Evolutionary conservation across 2,888 invertebrate species (phyloP).

Genomic region (Drosophila formosana): DNA sequence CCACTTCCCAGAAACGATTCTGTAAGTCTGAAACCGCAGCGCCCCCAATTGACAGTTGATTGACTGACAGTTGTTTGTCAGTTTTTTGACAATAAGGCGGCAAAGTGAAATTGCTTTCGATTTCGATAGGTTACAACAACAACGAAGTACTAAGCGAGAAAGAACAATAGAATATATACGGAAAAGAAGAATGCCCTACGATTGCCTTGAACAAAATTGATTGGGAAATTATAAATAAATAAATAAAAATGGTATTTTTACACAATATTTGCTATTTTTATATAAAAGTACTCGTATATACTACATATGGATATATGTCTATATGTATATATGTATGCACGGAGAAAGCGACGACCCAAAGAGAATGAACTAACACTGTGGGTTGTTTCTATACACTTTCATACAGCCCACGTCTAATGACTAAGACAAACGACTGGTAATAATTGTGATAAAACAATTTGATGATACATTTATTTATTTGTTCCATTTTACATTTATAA

Average conservation of each 20-base stretch:
- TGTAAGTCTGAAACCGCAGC: slow-evolving; percentile 47
- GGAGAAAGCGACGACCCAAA: slow-evolving; percentile 30
- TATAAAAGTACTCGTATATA: slow-evolving; percentile 4
- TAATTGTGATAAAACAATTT: not conserved
- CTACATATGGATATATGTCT: not conserved
- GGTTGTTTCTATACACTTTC: not conserved
- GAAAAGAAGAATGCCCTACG: slow-evolving; percentile 40
- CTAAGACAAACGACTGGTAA: not conserved
- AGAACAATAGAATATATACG: slow-evolving; percentile 16
- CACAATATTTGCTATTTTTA: slow-evolving; percentile 53
- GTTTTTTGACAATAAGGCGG: slow-evolving; percentile 75
- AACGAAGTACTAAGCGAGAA: not conserved
- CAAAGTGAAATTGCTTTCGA: slow-evolving; percentile 78
- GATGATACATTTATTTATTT: not conserved
- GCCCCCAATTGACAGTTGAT: slow-evolving; percentile 75
- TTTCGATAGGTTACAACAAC: slow-evolving; percentile 48
- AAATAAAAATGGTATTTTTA: slow-evolving; percentile 62
- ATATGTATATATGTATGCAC: not conserved
- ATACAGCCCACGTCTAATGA: not conserved
- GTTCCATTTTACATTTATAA: not conserved
- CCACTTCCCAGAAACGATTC: not conserved
- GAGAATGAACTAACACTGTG: not conserved
- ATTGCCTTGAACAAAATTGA: slow-evolving; percentile 61
- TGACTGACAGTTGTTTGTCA: slow-evolving; percentile 78
- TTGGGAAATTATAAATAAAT: slow-evolving; percentile 55